Evolutionary conservation across 1,140 invertebrate species (phyloP), one percentile per base, ranked within the genome.

Genomic region (Microvelia longipes): DNA sequence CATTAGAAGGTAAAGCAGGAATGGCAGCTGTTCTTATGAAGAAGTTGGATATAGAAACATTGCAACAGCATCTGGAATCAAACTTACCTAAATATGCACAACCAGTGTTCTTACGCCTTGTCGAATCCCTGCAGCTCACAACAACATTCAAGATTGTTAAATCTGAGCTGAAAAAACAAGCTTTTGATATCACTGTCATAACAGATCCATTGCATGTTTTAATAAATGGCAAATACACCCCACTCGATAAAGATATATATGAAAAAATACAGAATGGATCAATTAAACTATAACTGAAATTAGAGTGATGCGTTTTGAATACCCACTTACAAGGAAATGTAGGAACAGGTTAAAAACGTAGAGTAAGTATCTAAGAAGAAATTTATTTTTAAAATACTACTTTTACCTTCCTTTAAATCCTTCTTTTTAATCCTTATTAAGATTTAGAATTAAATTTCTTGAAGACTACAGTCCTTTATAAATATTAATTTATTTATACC

Each of bases 71-170:
- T 25, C 79, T 94, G 19, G 84, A 85, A 69, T 83, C 86, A 64
- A 80, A 85, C 25, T 80, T 98, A 19, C 93, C 95, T 1, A 70
- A 83, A 0, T 98, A 95, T 78, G 92, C 96, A 0, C 81, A 89
- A 65, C 96, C 96, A 0, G 75, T 97, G 0, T 98, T 98, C 80
- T 76, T 98, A 24, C 82, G 95, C 69, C 81, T 96, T 28, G 78
- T 94, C 62, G 71, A 35, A 50, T 70, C 69, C 15, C 28, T 69
- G 69, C 62, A 65, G 29, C 62, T 76, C 73, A 26, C 74, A 87
- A 87, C 90, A 19, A 97, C 94, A 0, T 97, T 92, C 77, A 98
- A 98, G 79, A 78, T 97, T 71, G 91, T 90, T 76, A 98, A 98
- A 78, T 84, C 84, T n/a, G 87, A 92, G 75, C 80, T 97, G 15